Base-by-base conservation (phyloP, 2,797 vertebrate species). In the Choloepus didactylus region DNA sequence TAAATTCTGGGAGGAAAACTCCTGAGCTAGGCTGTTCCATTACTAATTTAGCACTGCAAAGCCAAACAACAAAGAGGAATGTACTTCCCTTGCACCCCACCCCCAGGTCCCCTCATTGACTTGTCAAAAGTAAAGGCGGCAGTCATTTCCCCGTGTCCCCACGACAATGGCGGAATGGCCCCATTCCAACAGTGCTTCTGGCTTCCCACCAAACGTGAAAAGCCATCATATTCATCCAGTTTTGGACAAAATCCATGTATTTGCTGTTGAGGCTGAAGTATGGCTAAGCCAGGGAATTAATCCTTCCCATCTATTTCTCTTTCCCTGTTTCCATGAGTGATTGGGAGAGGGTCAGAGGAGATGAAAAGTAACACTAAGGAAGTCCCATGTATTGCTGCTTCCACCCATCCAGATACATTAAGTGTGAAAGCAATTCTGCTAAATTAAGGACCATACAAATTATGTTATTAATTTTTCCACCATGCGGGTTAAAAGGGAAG, bases 1-100 rank as follows among this genome's bases (percentile, higher is more conserved):
- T 70, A 56, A 60, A 64, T 66, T n/a, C 79, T 51, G 62, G 44
- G 92, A 85, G 75, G 86, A 19, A 87, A 87, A 38, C 41, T n/a
- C 60, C 35, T 18, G 11, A 60, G 23, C 56, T 83, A 41, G 60
- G 64, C 56, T 41, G n/a, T n/a, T 64, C 87, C 77, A 56, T 77
- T 38, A 64, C 67, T 77, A 69, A 91, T 69, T 72, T 6, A 91
- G 69, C 67, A 29, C 67, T 14, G 31, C 51, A 27, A 56, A 77
- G 84, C 62, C 54, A 91, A 91, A 92, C 60, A 73, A 72, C 73
- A 59, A 3, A 1, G 29, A 66, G 70, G 38, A 76, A 29, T 35
- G 64, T 76, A 49, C 81, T 80, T 21, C 6, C 77, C 91, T 80
- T 10, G 31, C 41, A 35, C 79, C 67, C 70, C 54, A 38, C 66